Evolutionary conservation across 2,888 invertebrate species (phyloP).

Genomic region (Macroteleia sp.): DNA sequence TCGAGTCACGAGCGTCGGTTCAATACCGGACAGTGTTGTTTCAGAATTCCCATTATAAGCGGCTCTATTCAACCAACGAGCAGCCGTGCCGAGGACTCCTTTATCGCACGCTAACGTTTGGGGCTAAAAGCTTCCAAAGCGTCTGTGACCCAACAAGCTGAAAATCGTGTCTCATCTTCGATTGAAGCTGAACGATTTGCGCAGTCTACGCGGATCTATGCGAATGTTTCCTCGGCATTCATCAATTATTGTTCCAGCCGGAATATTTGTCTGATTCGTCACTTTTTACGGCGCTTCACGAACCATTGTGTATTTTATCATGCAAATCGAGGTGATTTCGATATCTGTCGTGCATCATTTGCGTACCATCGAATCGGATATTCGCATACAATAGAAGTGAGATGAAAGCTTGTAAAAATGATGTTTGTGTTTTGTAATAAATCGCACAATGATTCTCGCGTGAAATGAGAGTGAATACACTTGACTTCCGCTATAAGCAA

Average conservation of each 20-base stretch:
- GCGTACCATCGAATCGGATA: conserved; percentile 26
- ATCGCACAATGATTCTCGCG: background rate
- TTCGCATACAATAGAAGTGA: conserved; percentile 5
- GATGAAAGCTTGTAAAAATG: conserved; percentile 23
- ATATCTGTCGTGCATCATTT: conserved; percentile 46
- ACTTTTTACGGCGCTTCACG: conserved; percentile 44
- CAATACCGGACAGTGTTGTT: conserved; percentile 76
- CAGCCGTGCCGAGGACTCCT: conserved; percentile 35
- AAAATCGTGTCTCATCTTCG: conserved; percentile 62
- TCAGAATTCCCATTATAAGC: conserved; percentile 75
- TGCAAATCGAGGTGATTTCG: conserved; percentile 47
- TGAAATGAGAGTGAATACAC: background rate
- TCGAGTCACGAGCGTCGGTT: conserved; percentile 65
- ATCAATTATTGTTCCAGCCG: conserved; percentile 45
- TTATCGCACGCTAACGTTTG: conserved; percentile 49
- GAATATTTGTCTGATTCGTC: conserved; percentile 33
- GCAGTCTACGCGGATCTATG: background rate
- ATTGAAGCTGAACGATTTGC: conserved; percentile 27
- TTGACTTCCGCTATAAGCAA: too few relatives aligned
- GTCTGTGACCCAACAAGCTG: conserved; percentile 60
- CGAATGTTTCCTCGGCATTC: conserved; percentile 18
- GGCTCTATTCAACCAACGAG: conserved; percentile 50
- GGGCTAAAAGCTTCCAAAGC: conserved; percentile 62
- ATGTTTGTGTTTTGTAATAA: conserved; percentile 31
- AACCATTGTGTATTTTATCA: conserved; percentile 49